Conservation (phyloP, 2,888 invertebrate species). For the Drosophila limbata region DNA sequence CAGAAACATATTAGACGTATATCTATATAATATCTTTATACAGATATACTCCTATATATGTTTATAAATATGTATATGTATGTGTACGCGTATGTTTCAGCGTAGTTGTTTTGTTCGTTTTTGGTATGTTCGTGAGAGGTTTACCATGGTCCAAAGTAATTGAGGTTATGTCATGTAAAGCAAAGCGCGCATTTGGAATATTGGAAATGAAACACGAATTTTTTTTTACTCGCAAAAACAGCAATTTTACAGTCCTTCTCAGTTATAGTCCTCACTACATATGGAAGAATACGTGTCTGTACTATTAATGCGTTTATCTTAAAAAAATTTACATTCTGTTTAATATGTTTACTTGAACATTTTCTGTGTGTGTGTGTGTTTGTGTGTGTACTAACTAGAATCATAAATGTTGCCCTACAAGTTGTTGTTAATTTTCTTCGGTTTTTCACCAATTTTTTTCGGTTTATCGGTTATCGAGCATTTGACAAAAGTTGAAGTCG, state of each 20-base stretch:
- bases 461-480: conserved; percentile 23
- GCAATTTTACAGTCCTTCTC: conserved; percentile 16
- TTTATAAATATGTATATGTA: conserved; percentile 39
- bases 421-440: conserved; percentile 3
- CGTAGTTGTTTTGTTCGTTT: conserved; percentile 36
- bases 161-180: conserved; percentile 27
- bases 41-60: conserved; percentile 35
- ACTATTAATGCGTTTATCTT: conserved; percentile 5
- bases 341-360: neutral
- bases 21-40: conserved; percentile 23
- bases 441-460: conserved; percentile 5
- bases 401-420: conserved; percentile 35
- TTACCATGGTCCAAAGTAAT: conserved; percentile 64
- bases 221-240: neutral
- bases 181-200: conserved; percentile 16
- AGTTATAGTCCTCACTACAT: conserved; percentile 13
- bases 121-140: conserved; percentile 53
- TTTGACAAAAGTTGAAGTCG: conserved; percentile 74
- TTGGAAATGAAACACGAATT: conserved; percentile 1
- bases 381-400: conserved; percentile 30
- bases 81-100: conserved; percentile 28
- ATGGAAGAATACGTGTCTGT: conserved; percentile 23
- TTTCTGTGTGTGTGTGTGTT: conserved; percentile 6
- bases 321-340: conserved; percentile 8
- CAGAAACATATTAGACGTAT: conserved; percentile 54